Conservation (phyloP, 1,140 invertebrate species). For the Caerostris extrusa region DNA sequence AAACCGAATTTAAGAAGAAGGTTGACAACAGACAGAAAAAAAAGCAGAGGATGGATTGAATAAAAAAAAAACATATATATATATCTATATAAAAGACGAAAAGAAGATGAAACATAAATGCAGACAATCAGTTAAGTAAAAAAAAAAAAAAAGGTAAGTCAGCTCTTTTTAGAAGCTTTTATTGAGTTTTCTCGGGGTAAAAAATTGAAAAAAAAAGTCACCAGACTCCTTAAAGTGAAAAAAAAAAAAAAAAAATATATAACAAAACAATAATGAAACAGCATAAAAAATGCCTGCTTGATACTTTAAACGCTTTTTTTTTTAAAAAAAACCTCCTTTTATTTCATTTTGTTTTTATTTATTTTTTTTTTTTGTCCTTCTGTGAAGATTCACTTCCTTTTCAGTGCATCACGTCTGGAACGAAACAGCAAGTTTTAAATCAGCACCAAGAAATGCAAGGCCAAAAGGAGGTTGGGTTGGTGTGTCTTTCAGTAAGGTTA, state of each 20-base stretch:
- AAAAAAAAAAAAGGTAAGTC: constrained; percentile 13
- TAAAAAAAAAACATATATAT: background rate
- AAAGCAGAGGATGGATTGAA: background rate
- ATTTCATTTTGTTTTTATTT: background rate
- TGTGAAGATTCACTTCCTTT: background rate
- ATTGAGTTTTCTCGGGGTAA: constrained; percentile 48
- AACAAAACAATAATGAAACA: constrained; percentile 12
- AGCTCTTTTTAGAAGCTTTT: constrained; percentile 62
- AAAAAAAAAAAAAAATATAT: background rate
- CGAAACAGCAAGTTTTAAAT: constrained; percentile 66
- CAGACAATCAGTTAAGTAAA: constrained; percentile 14
- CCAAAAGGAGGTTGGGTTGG: background rate
- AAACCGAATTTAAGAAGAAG: constrained; percentile 54
- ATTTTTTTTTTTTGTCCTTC: background rate
- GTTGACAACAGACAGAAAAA: constrained; percentile 8
- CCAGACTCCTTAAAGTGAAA: background rate
- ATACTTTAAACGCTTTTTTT: background rate
- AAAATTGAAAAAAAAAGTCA: background rate
- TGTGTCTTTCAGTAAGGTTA: background rate
- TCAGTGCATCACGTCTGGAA: background rate
- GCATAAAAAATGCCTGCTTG: constrained; percentile 18
- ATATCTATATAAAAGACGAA: background rate
- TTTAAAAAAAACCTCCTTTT: constrained; percentile 12
- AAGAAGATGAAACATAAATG: background rate
- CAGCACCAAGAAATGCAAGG: background rate